These are phyloP conservation scores for Syritta pipiens DNA, from an alignment of 2,888 invertebrate species.

Conservation along the genomic window DNA sequence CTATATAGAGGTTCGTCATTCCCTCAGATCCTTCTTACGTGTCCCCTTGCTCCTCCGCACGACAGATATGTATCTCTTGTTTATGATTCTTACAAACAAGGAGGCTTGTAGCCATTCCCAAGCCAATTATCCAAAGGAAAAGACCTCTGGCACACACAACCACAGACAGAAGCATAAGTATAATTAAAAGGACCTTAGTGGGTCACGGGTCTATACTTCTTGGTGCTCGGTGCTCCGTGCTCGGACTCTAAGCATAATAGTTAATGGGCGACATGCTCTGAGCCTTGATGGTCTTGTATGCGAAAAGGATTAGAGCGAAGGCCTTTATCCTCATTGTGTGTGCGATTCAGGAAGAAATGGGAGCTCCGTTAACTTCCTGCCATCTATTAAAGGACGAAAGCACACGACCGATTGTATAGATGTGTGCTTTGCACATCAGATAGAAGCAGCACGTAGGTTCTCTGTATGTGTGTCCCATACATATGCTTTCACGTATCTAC, in stretches of 20 bases:
- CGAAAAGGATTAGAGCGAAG: slow-evolving; percentile 41
- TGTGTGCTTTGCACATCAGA: slow-evolving; percentile 58
- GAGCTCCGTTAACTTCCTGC: slow-evolving; percentile 19
- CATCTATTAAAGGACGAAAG: slow-evolving; percentile 32
- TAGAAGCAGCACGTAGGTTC: slow-evolving; percentile 47
- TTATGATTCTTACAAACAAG: slow-evolving; percentile 37
- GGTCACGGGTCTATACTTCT: slow-evolving; percentile 59
- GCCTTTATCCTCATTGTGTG: slow-evolving; percentile 20
- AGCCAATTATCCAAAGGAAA: slow-evolving; percentile 6
- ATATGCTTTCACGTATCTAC: not conserved
- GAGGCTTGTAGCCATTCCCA: slow-evolving; percentile 39
- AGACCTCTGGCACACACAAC: slow-evolving; percentile 24
- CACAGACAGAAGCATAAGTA: slow-evolving; percentile 18
- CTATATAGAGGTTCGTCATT: slow-evolving; percentile 36
- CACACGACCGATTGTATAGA: slow-evolving; percentile 47
- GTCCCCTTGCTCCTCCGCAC: not conserved
- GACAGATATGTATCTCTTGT: slow-evolving; percentile 23
- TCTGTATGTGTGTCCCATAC: not conserved
- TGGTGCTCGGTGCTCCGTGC: no score
- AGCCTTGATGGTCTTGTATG: slow-evolving; percentile 8
- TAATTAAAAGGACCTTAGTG: slow-evolving; percentile 66
- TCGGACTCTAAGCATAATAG: slow-evolving; percentile 48
- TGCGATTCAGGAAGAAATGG: slow-evolving; percentile 18
- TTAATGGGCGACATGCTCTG: slow-evolving; percentile 55
- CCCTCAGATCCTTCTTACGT: not conserved